Evolutionary conservation across 2,888 invertebrate species (phyloP).

Genomic region (Drosophila recens): DNA sequence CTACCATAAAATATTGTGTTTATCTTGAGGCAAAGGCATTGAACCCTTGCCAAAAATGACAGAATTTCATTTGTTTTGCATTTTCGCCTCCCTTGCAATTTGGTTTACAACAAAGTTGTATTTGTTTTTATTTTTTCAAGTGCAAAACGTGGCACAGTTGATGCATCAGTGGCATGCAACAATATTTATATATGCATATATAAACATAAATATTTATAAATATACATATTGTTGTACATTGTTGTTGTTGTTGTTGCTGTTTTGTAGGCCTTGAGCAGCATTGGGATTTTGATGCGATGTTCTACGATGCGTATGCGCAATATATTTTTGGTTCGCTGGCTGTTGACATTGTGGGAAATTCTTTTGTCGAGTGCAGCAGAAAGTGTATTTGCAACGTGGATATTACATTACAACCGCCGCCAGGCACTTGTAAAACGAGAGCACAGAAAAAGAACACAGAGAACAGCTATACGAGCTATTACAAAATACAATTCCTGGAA

Average conservation of each 20-base stretch:
- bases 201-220: conserved; percentile 9
- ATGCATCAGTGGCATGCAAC: conserved; percentile 28
- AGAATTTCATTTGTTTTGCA: conserved; percentile 1
- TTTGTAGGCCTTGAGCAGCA: neutral
- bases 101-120: neutral
- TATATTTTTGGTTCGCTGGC: conserved; percentile 50
- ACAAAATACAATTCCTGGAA: conserved; percentile 68
- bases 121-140: conserved; percentile 31
- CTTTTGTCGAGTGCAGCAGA: conserved; percentile 75
- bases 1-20: neutral
- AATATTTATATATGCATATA: neutral
- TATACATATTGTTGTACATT: conserved; percentile 3
- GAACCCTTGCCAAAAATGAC: conserved; percentile 49
- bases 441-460: conserved; percentile 17
- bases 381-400: conserved; percentile 35
- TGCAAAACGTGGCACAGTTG: conserved; percentile 37
- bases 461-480: conserved; percentile 54
- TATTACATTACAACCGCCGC: conserved; percentile 66
- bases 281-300: conserved; percentile 15
- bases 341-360: conserved; percentile 78
- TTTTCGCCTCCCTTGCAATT: neutral
- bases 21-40: conserved; percentile 48
- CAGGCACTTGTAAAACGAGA: conserved; percentile 61
- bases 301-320: conserved; percentile 73
- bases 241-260: neutral